Percentiles rank a stretch among this genome's conserved stretches.
These are phyloP conservation scores for Pagrus major DNA, from an alignment of 2,113 vertebrate genomes.

Conservation along the genomic window DNA sequence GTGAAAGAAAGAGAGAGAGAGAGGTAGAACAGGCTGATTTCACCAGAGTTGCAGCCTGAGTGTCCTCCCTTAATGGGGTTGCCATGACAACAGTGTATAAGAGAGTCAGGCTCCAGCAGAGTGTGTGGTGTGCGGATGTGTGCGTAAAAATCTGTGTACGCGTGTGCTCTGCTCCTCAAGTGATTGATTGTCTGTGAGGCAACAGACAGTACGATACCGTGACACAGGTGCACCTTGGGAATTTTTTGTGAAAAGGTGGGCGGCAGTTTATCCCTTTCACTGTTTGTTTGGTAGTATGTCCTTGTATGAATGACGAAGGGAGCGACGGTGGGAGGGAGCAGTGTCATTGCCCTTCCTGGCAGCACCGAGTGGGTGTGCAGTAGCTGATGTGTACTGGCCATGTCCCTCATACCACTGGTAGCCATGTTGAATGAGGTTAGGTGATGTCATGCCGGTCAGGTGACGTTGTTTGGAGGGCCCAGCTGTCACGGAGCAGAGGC, in stretches of 20 bases:
- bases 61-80: slow-evolving; percentile 87
- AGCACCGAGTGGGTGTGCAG: slow-evolving; percentile 39
- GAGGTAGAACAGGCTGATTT: slow-evolving; percentile 78
- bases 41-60: slow-evolving; percentile 79
- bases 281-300: slow-evolving; percentile 39
- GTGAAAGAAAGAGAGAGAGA: slow-evolving; percentile 47
- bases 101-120: slow-evolving; percentile 74
- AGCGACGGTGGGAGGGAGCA: slow-evolving; percentile 1
- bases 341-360: slow-evolving; percentile 36
- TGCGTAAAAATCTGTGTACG: slow-evolving; percentile 31
- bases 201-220: slow-evolving; percentile 41
- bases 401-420: slow-evolving; percentile 49
- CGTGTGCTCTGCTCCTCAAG: slow-evolving; percentile 45
- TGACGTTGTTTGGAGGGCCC: slow-evolving; percentile 70
- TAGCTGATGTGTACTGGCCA: slow-evolving; percentile 32
- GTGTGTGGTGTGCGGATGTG: slow-evolving; percentile 59
- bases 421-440: slow-evolving; percentile 73
- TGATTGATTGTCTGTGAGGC: slow-evolving; percentile 69
- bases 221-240: slow-evolving; percentile 44
- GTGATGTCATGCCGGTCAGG: slow-evolving; percentile 77
- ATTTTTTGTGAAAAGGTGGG: slow-evolving; percentile 35
- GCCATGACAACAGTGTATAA: slow-evolving; percentile 86
- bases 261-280: slow-evolving; percentile 26
- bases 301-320: slow-evolving; percentile 51
- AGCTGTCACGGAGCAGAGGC: slow-evolving; percentile 73